These are phyloP conservation scores for Diachasma alloeum DNA, from an alignment of 1,140 invertebrate species.

Conservation along the genomic window DNA sequence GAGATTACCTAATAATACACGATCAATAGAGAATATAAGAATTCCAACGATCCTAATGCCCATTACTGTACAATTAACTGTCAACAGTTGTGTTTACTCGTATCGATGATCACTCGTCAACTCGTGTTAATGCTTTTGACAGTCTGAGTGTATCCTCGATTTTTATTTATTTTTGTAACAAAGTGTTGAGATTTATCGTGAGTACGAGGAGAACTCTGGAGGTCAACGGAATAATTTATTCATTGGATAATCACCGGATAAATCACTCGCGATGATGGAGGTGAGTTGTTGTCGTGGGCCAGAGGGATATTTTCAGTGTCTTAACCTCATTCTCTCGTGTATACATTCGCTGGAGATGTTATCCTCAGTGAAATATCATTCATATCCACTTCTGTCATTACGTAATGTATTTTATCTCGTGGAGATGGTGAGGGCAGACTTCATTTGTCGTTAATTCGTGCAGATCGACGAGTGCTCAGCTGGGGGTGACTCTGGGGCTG, in stretches of 20 bases:
- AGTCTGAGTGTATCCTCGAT: not conserved
- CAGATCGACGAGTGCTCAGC: constrained; percentile 62
- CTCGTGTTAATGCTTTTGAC: not conserved
- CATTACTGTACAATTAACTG: not conserved
- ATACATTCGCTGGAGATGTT: not conserved
- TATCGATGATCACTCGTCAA: not conserved
- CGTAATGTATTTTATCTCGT: not conserved
- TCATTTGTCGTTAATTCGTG: not conserved
- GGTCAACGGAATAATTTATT: not conserved
- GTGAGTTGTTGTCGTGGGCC: not conserved
- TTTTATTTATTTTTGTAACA: constrained; percentile 6
- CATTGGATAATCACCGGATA: not conserved
- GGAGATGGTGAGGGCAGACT: not conserved
- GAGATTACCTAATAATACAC: constrained; percentile 56
- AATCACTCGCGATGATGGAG: not conserved
- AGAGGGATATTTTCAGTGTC: not conserved
- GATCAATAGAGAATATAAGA: constrained; percentile 37
- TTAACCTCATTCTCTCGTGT: not conserved
- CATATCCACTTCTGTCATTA: not conserved
- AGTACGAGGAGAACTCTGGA: not conserved
- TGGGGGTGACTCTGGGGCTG: constrained; percentile 59
- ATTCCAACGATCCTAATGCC: not conserved
- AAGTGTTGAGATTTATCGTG: not conserved
- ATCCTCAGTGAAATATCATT: not conserved
- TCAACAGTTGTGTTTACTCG: not conserved